A percentile compares a stretch with the other conserved stretches of the same genome.
Evolutionary conservation across 2,113 vertebrate genomes (phyloP).

Genomic region (Nothocercus julius): DNA sequence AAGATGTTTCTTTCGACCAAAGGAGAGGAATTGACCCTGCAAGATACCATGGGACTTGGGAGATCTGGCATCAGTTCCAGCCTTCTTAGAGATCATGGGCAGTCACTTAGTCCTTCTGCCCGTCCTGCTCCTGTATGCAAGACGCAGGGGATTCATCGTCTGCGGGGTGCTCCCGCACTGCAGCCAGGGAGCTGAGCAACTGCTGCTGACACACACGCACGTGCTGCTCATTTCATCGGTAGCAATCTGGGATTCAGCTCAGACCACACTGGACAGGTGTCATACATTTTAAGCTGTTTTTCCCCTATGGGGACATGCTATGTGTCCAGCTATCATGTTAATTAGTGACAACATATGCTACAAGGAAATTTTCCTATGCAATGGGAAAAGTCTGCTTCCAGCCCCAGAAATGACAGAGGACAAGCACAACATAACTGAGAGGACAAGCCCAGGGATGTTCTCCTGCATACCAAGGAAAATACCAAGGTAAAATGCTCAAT

Average conservation of each 20-base stretch:
- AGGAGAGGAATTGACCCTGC: not conserved
- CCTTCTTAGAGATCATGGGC: not conserved
- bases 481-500: accelerated
- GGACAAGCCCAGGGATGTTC: not conserved
- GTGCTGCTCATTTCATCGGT: not conserved
- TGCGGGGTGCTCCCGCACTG: not conserved
- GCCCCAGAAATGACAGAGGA: not conserved
- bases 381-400: not conserved
- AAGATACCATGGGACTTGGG: no score
- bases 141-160: not conserved
- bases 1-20: not conserved
- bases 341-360: not conserved
- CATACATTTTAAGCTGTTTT: not conserved
- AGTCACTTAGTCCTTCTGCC: not conserved
- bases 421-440: not conserved
- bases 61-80: not conserved
- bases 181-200: not conserved
- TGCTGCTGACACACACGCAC: not conserved
- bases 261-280: not conserved
- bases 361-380: not conserved
- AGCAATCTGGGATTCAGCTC: not conserved
- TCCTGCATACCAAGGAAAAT: not conserved
- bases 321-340: not conserved
- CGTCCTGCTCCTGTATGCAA: not conserved
- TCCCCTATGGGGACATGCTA: not conserved